Evolutionary conservation across 2,888 invertebrate genomes (phyloP), one percentile per base, ranked within the genome.

Genomic region (Arrhopalites spinosus): DNA sequence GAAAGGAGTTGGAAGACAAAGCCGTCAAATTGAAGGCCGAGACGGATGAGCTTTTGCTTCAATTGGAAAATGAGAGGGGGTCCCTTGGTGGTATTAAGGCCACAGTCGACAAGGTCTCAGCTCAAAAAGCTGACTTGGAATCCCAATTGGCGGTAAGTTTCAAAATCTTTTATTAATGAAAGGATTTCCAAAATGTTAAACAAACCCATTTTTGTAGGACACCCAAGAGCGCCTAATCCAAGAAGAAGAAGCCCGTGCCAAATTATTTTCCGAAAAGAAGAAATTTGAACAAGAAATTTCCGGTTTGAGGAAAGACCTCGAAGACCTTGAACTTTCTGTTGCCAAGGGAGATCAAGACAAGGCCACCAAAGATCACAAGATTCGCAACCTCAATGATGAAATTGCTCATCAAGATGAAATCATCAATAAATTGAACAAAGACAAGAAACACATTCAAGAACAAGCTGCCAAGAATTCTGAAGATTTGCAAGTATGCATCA

Each of bases 341-440:
- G 96, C 97, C 88, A 98, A 98, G 85, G 85, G 93, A 84, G 98
- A 98, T 85, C 96, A 96, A 87, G 98, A 98, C 87, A 98, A 97
- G 88, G 94, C 96, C 84, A 96, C 96, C 87, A 97, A 97, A 88
- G 98, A 98, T 87, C 96, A 98, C 89, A 97, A 98, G 89, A 98
- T 98, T 89, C 92, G 96, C 86, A 96, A 94, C 89, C 90, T 96
- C 88, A 96, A 99, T 88, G 98, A 99, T 85, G 98, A 99, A 88
- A 98, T 98, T 89, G 96, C 98, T 86, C 96, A 96, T 89, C 98
- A 99, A 88, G 99, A 99, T 17, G 50, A 99, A 85, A 93, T 96
- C 88, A 96, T 99, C 90, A 96, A 96, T 90, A 98, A 98, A 89
- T 89, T 98, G 87, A 95, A 96, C 90, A 98, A 98, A 88, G 98